These are phyloP conservation scores for Euclidia mi DNA, from an alignment of 2,888 invertebrate genomes.

Conservation along the genomic window DNA sequence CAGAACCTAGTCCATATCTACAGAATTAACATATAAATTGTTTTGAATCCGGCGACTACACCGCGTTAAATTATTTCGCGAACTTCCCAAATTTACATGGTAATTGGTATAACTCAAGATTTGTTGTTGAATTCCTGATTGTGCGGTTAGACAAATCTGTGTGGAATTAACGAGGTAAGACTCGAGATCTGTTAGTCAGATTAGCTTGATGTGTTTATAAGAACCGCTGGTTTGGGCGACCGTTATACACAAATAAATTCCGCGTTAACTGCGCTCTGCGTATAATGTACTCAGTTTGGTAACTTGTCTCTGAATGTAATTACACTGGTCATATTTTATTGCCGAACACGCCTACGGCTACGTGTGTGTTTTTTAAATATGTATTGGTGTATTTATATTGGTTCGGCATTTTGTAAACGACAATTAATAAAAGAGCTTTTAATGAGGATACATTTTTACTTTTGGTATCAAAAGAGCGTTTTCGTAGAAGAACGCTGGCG, in stretches of 20 bases:
- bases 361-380: constrained; percentile 14
- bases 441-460: no score
- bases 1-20: constrained; percentile 78
- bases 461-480: no score
- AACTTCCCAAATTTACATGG: constrained; percentile 89
- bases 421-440: no score
- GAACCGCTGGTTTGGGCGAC: constrained; percentile 43
- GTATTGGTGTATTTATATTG: constrained; percentile 9
- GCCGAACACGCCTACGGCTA: constrained; percentile 19
- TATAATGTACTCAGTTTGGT: constrained; percentile 51
- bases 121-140: constrained; percentile 87
- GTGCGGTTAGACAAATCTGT: constrained; percentile 81
- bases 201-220: constrained; percentile 66
- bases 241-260: constrained; percentile 51
- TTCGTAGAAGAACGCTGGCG: no score
- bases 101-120: constrained; percentile 90
- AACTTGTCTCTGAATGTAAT: constrained; percentile 47
- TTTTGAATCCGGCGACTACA: constrained; percentile 87
- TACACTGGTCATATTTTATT: constrained; percentile 49
- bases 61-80: constrained; percentile 88
- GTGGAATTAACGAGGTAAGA: constrained; percentile 77
- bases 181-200: constrained; percentile 71
- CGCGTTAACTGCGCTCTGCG: constrained; percentile 51
- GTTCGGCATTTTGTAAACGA: no score
- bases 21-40: constrained; percentile 89